A percentile compares a stretch with the other conserved stretches of the same genome.
These are phyloP conservation scores for Temnothorax unifasciatus DNA, from an alignment of 2,888 invertebrate species.

Conservation along the genomic window DNA sequence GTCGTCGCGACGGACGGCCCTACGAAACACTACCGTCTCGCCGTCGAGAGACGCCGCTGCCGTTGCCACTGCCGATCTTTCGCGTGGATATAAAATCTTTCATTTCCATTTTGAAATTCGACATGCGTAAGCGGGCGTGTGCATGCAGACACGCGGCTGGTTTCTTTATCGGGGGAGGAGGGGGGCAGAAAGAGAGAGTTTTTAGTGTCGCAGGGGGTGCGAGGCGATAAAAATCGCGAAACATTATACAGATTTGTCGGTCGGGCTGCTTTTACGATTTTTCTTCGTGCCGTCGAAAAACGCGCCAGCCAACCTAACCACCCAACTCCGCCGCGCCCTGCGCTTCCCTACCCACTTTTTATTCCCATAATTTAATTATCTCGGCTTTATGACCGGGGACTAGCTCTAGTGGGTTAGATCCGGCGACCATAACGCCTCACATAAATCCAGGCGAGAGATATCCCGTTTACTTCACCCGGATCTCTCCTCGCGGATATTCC, in stretches of 20 bases:
- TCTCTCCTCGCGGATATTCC: constrained; percentile 74
- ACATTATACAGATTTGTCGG: constrained; percentile 86
- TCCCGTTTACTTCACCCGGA: constrained; percentile 75
- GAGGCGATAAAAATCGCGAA: constrained; percentile 85
- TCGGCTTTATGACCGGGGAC: constrained; percentile 80
- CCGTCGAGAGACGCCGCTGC: constrained; percentile 39
- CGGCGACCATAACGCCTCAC: constrained; percentile 78
- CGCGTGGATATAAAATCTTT: constrained; percentile 75
- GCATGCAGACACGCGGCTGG: constrained; percentile 50
- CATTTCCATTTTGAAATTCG: constrained; percentile 77
- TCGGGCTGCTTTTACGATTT: constrained; percentile 85
- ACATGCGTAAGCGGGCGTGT: constrained; percentile 67
- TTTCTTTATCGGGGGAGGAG: neutral
- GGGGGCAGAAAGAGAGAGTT: constrained; percentile 59
- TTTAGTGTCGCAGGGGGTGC: constrained; percentile 69
- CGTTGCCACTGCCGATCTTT: constrained; percentile 64
- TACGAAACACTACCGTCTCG: constrained; percentile 47
- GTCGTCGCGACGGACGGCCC: constrained; percentile 51
- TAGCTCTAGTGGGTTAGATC: constrained; percentile 80
- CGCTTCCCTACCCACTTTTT: constrained; percentile 72
- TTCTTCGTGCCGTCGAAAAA: constrained; percentile 78
- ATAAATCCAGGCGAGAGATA: constrained; percentile 82
- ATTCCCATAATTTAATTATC: constrained; percentile 85
- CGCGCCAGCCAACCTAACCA: constrained; percentile 52
- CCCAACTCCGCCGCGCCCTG: constrained; percentile 35